Evolutionary conservation across 2,888 invertebrate species (phyloP).

Genomic region (Salpingus planirostris): DNA sequence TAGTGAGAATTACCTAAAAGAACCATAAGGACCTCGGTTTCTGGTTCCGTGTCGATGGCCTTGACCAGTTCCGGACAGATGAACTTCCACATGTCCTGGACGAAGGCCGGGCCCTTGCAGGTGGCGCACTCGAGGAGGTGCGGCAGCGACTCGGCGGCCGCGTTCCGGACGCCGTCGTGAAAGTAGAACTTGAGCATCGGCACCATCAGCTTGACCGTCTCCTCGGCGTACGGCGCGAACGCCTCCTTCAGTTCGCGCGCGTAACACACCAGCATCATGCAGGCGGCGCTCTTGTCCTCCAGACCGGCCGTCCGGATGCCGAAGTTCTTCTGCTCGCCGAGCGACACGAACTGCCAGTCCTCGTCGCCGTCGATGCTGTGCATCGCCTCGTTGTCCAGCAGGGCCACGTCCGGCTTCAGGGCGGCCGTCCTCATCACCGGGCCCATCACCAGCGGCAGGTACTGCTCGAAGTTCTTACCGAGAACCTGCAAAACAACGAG

Average conservation of each 20-base stretch:
- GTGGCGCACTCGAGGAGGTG: conserved; percentile 81
- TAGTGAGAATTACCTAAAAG: no score
- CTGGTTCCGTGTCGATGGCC: conserved; percentile 85
- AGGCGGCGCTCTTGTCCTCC: conserved; percentile 94
- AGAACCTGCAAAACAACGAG: conserved; percentile 29
- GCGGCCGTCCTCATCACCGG: conserved; percentile 87
- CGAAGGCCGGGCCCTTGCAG: conserved; percentile 63
- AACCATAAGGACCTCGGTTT: conserved; percentile 77
- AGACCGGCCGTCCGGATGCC: conserved; percentile 87
- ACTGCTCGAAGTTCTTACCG: conserved; percentile 81
- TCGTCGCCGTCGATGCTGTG: conserved; percentile 76
- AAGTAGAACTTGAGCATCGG: conserved; percentile 90
- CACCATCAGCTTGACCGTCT: conserved; percentile 74
- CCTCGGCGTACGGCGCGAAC: conserved; percentile 60
- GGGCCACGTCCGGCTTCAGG: conserved; percentile 87
- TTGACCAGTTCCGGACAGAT: conserved; percentile 80
- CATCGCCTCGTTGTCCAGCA: conserved; percentile 78
- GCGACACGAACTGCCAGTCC: conserved; percentile 90
- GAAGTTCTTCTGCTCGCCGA: conserved; percentile 92
- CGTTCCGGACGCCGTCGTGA: conserved; percentile 86
- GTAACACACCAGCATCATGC: conserved; percentile 93
- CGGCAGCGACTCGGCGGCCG: conserved; percentile 87
- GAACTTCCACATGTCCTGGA: conserved; percentile 69
- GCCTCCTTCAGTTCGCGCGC: conserved; percentile 88
- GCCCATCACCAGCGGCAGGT: conserved; percentile 90